Evolutionary conservation across 2,113 vertebrate species (phyloP), one percentile per base, ranked within the genome.

Genomic region (Alethe diademata): DNA sequence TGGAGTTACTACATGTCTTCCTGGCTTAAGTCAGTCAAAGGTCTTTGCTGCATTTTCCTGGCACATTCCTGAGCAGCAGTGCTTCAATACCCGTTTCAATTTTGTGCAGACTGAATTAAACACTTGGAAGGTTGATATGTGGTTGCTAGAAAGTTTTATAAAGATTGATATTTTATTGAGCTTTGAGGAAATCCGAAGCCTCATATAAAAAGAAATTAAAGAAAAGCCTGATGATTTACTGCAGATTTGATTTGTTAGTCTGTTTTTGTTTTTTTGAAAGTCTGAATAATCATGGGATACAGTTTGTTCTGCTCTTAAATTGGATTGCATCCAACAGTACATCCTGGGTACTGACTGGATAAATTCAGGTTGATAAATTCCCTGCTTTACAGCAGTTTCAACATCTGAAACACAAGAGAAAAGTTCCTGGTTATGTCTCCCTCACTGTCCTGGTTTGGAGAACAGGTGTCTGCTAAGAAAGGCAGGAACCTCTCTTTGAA

Each of bases 141-240:
- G 9, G 36, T 80, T 92, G 48, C 67, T 57, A 64, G 64, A 73
- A 83, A 45, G 43, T 64, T 92, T 94, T 71, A 78, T 57, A 36
- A 84, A 81, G 76, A 88, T 86, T 64, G 80, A 78, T 94, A 56
- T 88, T 93, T 94, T 72, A 92, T 53, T 64, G 64, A 78, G 43
- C 64, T 95, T 88, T 84, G 72, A 86, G 54, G 60, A 88, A 90
- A 78, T 81, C n/a, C 25, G 12, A 84, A 86, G 26, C n/a, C 43
- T 75, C 38, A 3, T 42, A 17, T 66, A 47, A 90, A 88, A 93
- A 56, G n/a, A 88, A 88, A 57, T 65, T 36, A 54, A 73, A 72
- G 58, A 71, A 76, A 79, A 86, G 51, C 51, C 35, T 84, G 28
- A 42, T 78, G 65, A 74, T 86, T 74, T 91, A 53, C 38, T 74